These are phyloP conservation scores for Budorcas taxicolor DNA, from an alignment of 2,113 vertebrate species.

Conservation along the genomic window DNA sequence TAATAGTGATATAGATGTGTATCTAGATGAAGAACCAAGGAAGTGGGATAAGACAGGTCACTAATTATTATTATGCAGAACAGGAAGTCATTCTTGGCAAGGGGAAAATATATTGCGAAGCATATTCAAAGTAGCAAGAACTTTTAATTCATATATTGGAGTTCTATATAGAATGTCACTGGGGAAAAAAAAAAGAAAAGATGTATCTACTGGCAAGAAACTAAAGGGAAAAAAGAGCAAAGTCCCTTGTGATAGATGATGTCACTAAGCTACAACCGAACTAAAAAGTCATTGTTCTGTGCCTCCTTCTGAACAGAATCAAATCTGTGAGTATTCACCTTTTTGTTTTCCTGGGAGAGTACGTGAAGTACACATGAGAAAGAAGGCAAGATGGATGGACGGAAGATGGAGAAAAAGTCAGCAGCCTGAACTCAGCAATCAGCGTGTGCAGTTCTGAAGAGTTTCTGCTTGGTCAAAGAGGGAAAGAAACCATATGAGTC, in stretches of 20 bases:
- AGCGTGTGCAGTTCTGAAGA: neutral
- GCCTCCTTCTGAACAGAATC: neutral
- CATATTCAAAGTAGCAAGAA: neutral
- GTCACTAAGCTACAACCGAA: neutral
- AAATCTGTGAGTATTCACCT: neutral
- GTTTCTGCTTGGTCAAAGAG: neutral
- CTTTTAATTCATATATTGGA: neutral
- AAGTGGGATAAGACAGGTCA: neutral
- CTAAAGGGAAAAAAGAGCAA: neutral
- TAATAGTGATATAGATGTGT: neutral
- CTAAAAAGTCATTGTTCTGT: neutral
- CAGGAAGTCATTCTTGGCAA: neutral
- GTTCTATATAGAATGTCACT: neutral
- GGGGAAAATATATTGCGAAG: neutral
- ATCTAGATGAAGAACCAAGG: neutral
- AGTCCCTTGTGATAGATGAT: neutral
- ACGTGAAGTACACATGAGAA: neutral
- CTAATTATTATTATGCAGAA: neutral
- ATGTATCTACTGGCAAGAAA: neutral
- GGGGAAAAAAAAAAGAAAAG: neutral
- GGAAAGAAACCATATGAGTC: neutral
- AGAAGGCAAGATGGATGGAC: neutral
- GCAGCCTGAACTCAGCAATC: neutral
- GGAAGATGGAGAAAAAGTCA: neutral
- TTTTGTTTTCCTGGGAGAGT: neutral